A percentile compares a stretch with the other conserved stretches of the same genome.
Conservation (phyloP, 2,888 invertebrate genomes). For the Lumbricus terrestris region DNA sequence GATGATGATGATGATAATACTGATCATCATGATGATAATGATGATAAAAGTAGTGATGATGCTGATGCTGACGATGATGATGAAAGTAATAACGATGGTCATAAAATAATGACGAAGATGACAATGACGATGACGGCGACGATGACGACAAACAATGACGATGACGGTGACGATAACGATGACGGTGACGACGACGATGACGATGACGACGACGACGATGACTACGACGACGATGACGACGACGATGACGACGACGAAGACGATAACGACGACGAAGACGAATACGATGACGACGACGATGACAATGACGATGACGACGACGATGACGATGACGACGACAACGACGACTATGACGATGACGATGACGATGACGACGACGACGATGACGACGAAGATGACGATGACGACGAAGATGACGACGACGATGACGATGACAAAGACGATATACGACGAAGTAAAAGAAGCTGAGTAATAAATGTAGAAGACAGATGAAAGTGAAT, state of each 20-base stretch:
- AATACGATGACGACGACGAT: slow-evolving; percentile 28
- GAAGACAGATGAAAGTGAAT: too few relatives aligned
- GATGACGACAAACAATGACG: too few relatives aligned
- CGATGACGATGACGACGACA: slow-evolving; percentile 22
- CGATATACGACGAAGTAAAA: too few relatives aligned
- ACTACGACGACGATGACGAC: too few relatives aligned
- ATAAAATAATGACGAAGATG: slow-evolving; percentile 22
- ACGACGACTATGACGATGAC: slow-evolving; percentile 25
- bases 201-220: too few relatives aligned
- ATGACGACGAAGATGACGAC: slow-evolving; percentile 30
- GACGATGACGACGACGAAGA: too few relatives aligned
- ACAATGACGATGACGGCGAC: background rate
- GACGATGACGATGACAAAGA: too few relatives aligned
- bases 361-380: slow-evolving; percentile 32
- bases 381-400: too few relatives aligned
- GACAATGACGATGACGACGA: slow-evolving; percentile 20
- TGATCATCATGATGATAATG: slow-evolving; percentile 26
- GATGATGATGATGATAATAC: slow-evolving; percentile 18
- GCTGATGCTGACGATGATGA: slow-evolving; percentile 12
- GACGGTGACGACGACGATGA: slow-evolving; percentile 20
- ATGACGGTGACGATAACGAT: too few relatives aligned
- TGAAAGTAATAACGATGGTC: slow-evolving; percentile 22
- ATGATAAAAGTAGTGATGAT: slow-evolving; percentile 21
- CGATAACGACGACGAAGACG: too few relatives aligned
- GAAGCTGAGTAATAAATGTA: too few relatives aligned